Percentiles rank a stretch among this genome's conserved stretches.
Conservation (phyloP, 2,113 vertebrate genomes). For the Myiagra hebetior region DNA sequence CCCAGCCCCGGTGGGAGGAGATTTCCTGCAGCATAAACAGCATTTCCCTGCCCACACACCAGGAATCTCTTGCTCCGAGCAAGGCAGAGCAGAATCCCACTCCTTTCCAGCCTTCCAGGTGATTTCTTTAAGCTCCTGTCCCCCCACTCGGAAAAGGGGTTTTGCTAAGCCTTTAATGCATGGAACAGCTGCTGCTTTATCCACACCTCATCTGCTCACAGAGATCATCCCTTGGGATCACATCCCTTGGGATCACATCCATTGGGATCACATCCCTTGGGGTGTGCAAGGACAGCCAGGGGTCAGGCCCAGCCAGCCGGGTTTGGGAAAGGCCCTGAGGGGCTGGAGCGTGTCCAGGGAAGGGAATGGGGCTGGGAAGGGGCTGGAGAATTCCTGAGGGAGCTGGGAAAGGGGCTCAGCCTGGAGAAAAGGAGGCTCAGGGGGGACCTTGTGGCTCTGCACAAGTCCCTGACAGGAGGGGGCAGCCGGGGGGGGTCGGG, state of each 20-base stretch:
- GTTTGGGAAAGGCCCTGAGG: not conserved
- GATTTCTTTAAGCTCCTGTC: not conserved
- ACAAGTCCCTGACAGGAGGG: not conserved
- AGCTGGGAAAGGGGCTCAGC: not conserved
- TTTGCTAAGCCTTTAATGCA: not conserved
- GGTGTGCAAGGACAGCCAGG: not conserved
- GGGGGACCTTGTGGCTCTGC: not conserved
- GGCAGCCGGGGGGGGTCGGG: not conserved
- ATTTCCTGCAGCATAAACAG: rapidly evolving
- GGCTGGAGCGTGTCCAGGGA: not conserved
- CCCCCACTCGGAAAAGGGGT: not conserved
- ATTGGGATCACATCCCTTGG: not conserved
- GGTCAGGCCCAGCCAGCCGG: not conserved
- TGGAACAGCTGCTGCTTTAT: not conserved
- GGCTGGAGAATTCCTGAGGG: not conserved
- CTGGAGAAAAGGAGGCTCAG: not conserved
- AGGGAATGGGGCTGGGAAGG: not conserved
- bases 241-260: not conserved
- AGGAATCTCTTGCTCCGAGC: not conserved
- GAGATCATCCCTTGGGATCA: not conserved
- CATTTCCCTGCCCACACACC: rapidly evolving
- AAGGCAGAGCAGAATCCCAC: not conserved
- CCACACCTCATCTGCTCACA: not conserved
- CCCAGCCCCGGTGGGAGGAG: not conserved
- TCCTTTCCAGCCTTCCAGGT: not conserved